Evolutionary conservation across 2,888 invertebrate genomes (phyloP).

Genomic region (Hypolimnas misippus): DNA sequence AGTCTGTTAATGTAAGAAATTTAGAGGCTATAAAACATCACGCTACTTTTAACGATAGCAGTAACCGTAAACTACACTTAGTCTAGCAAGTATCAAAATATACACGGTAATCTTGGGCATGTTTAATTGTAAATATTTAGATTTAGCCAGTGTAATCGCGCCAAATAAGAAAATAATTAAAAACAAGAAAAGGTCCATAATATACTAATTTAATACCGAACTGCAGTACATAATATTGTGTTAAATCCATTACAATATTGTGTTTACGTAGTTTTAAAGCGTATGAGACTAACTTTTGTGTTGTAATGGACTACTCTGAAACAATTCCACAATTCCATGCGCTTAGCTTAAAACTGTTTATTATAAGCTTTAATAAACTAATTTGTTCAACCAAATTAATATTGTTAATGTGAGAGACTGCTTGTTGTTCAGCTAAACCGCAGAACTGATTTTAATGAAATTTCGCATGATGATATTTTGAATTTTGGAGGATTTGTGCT

Average conservation of each 20-base stretch:
- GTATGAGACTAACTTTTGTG: neutral
- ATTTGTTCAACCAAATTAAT: neutral
- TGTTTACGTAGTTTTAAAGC: neutral
- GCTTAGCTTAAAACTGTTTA: conserved; percentile 2
- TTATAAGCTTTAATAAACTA: neutral
- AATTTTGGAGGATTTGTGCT: neutral
- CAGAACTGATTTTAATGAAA: neutral
- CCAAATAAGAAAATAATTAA: neutral
- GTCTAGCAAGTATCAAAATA: too few species aligned
- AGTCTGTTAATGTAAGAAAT: too few species aligned
- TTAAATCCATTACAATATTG: neutral
- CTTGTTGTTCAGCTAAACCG: neutral
- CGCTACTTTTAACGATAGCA: too few species aligned
- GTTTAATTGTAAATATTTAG: too few species aligned
- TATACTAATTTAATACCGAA: neutral
- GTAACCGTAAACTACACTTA: too few species aligned
- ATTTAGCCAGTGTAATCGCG: too few species aligned
- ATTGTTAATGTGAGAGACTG: neutral
- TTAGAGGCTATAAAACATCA: too few species aligned
- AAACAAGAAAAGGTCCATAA: neutral
- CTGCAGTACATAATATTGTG: neutral
- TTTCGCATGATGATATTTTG: neutral
- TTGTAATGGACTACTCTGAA: neutral
- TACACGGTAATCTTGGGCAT: too few species aligned
- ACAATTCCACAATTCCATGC: neutral